phyloP scores from a whole-genome alignment of 2,797 vertebrate genomes.

The Danio kyathit region DNA sequence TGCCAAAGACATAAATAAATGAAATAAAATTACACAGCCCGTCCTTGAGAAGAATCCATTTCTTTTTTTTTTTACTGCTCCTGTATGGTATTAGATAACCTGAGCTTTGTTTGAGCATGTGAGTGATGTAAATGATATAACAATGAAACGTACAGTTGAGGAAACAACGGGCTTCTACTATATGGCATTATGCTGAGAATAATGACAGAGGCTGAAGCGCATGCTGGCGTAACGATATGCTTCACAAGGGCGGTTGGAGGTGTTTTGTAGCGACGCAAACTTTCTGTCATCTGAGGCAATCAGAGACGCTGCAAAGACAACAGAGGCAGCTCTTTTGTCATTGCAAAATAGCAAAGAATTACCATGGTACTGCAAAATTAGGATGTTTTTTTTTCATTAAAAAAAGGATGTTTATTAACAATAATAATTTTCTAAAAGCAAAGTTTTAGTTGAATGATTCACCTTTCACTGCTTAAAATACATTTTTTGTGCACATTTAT shows the following conservation, averaged over 20 bases:
- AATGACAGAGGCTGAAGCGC: neutral
- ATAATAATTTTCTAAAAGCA: neutral
- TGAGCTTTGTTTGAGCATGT: neutral
- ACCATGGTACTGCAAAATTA: neutral
- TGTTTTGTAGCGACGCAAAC: slow-evolving; percentile 7
- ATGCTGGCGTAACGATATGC: neutral
- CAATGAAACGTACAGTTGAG: neutral
- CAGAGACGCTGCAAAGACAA: neutral
- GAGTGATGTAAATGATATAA: neutral
- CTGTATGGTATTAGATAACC: neutral
- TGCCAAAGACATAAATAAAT: slow-evolving; percentile 43
- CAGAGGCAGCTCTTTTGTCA: neutral
- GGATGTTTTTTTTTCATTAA: neutral
- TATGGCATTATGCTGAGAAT: neutral
- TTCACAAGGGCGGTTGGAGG: slow-evolving; percentile 5
- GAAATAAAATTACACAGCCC: slow-evolving; percentile 24
- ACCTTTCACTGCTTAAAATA: too few relatives aligned
- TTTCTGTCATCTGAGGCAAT: slow-evolving; percentile 1
- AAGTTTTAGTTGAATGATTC: too few relatives aligned
- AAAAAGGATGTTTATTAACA: neutral
- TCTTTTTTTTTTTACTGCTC: slow-evolving; percentile 12
- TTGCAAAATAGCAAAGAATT: neutral
- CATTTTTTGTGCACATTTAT: too few relatives aligned
- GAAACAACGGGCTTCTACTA: neutral
- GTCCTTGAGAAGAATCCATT: neutral